Percentiles rank a stretch among this genome's conserved stretches.
phyloP scores from a whole-genome alignment of 2,888 invertebrate species.

The Chloroclystis v-ata region DNA sequence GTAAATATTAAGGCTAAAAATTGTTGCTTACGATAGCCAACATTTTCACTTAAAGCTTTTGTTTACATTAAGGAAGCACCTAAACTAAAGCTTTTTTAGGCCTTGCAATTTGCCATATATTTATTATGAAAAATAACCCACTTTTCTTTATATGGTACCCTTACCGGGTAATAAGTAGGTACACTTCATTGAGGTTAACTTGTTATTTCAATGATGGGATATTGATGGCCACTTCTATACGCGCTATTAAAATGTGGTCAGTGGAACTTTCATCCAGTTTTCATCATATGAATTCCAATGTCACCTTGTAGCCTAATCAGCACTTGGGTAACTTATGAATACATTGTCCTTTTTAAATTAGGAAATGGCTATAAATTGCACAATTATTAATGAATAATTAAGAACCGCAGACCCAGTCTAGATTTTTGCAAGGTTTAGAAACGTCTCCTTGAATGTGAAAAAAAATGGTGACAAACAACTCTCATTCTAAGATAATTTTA shows the following conservation, averaged over 20 bases:
- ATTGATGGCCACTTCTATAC: slow-evolving; percentile 30
- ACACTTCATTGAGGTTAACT: slow-evolving; percentile 37
- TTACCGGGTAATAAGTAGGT: slow-evolving; percentile 37
- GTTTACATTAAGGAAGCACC: slow-evolving; percentile 46
- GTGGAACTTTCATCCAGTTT: slow-evolving; percentile 21
- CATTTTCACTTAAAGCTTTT: too few relatives aligned
- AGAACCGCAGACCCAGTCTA: too few relatives aligned
- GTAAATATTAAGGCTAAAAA: slow-evolving; percentile 46
- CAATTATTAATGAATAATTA: not conserved
- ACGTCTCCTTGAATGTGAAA: too few relatives aligned
- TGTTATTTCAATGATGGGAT: slow-evolving; percentile 35
- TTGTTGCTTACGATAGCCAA: too few relatives aligned
- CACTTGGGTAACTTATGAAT: not conserved
- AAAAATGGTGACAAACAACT: too few relatives aligned
- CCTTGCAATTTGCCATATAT: too few relatives aligned
- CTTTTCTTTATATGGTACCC: slow-evolving; percentile 30
- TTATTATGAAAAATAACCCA: too few relatives aligned
- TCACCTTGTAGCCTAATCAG: not conserved
- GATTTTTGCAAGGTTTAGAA: too few relatives aligned
- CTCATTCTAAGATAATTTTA: too few relatives aligned
- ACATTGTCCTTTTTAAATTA: not conserved
- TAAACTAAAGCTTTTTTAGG: too few relatives aligned
- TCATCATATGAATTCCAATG: not conserved
- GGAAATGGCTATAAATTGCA: not conserved
- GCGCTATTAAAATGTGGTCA: slow-evolving; percentile 1